Percentiles rank a stretch among this genome's conserved stretches.
These are phyloP conservation scores for Bombyx mandarina DNA, from an alignment of 1,140 invertebrate genomes.

Conservation along the genomic window DNA sequence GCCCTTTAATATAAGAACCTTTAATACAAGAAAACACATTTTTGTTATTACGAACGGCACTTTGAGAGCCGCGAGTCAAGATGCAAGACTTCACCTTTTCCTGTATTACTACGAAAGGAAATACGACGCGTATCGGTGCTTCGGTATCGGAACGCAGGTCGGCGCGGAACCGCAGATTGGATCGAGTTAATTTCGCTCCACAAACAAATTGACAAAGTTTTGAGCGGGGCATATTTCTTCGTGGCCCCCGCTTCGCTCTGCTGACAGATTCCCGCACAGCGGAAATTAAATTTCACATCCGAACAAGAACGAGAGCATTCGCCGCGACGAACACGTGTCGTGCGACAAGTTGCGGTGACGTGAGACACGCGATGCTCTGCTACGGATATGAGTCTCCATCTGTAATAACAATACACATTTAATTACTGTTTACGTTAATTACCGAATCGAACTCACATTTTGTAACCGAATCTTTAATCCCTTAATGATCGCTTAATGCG, in stretches of 20 bases:
- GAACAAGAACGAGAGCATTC: constrained; percentile 56
- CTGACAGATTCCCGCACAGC: constrained; percentile 57
- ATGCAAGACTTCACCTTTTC: constrained; percentile 13
- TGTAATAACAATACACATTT: no score
- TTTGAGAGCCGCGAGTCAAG: constrained; percentile 3
- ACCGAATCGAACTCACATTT: no score
- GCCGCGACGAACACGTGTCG: constrained; percentile 52
- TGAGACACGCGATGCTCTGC: constrained; percentile 10
- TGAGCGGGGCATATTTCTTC: constrained; percentile 68
- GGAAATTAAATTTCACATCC: constrained; percentile 71
- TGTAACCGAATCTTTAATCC: no score
- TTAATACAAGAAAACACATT: not conserved
- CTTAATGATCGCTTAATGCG: no score
- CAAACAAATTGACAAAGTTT: constrained; percentile 72
- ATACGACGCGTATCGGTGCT: constrained; percentile 29
- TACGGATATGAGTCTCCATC: not conserved
- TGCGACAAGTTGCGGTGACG: constrained; percentile 35
- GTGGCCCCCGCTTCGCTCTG: constrained; percentile 27
- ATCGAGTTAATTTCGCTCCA: constrained; percentile 70
- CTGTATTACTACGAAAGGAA: constrained; percentile 17
- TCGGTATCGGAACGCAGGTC: constrained; percentile 46
- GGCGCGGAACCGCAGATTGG: constrained; percentile 57
- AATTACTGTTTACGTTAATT: no score
- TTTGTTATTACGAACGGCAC: constrained; percentile 4
- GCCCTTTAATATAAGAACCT: no score